Conservation (phyloP, 2,113 vertebrate species). For the Coptodon bakossiorum region DNA sequence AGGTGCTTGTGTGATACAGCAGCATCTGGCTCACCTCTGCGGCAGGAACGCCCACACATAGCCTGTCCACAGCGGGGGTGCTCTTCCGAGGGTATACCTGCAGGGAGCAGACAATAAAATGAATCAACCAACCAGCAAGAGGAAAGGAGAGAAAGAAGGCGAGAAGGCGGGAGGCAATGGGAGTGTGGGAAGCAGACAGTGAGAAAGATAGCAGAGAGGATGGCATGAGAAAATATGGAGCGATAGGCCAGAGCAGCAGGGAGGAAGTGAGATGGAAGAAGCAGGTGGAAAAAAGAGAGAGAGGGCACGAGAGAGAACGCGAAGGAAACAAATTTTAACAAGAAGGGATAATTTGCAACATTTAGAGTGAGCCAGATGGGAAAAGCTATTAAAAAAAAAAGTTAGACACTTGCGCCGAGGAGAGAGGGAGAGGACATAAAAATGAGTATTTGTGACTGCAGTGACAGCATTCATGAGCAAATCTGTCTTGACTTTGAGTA, state of each 20-base stretch:
- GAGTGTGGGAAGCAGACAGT: background rate
- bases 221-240: conserved; percentile 36
- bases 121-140: conserved; percentile 38
- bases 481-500: conserved; percentile 5
- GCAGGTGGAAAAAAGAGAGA: conserved; percentile 9
- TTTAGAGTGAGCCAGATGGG: conserved; percentile 48
- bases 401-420: background rate
- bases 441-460: conserved; percentile 11
- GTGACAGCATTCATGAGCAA: conserved; percentile 14
- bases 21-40: conserved; percentile 81
- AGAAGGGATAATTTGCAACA: conserved; percentile 32
- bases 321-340: conserved; percentile 24
- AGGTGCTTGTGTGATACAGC: background rate
- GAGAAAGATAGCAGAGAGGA: conserved; percentile 28
- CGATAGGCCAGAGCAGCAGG: conserved; percentile 36
- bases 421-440: background rate
- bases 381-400: conserved; percentile 8
- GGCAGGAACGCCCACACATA: conserved; percentile 92
- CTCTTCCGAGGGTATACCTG: conserved; percentile 90
- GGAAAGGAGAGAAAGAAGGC: background rate
- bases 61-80: conserved; percentile 88
- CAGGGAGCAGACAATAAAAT: conserved; percentile 53
- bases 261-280: conserved; percentile 15
- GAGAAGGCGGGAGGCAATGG: conserved; percentile 1
- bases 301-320: background rate